phyloP scores from a whole-genome alignment of 2,797 vertebrate genomes.

The Iguana delicatissima region DNA sequence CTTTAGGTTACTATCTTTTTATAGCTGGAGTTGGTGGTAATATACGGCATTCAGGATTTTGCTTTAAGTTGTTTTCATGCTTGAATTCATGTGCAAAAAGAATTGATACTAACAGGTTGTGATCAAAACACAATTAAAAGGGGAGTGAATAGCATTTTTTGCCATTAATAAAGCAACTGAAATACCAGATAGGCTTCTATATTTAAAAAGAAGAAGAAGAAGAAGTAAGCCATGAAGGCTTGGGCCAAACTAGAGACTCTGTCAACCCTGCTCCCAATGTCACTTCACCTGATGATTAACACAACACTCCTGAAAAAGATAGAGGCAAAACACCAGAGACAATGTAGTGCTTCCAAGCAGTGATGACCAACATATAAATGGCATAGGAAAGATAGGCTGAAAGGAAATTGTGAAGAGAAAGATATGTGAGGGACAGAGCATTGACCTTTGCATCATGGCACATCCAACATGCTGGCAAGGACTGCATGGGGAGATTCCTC shows the following conservation, averaged over 20 bases:
- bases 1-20: background rate
- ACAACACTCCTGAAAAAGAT: background rate
- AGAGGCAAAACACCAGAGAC: no score
- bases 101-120: background rate
- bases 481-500: background rate
- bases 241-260: background rate
- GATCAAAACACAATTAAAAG: constrained; percentile 1
- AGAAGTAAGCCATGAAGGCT: background rate
- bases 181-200: background rate
- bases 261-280: background rate
- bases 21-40: background rate
- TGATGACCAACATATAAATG: background rate
- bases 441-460: background rate
- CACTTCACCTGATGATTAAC: background rate
- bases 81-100: constrained; percentile 2
- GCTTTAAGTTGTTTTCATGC: background rate
- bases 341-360: background rate
- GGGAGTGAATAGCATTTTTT: background rate
- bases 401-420: background rate
- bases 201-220: no score
- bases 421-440: background rate
- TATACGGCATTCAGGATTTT: fast-evolving
- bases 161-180: background rate
- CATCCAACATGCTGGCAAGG: background rate
- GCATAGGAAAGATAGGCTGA: background rate